Evolutionary conservation across 1,140 invertebrate species (phyloP), one percentile per base, ranked within the genome.

Genomic region (Brachionus calyciflorus): DNA sequence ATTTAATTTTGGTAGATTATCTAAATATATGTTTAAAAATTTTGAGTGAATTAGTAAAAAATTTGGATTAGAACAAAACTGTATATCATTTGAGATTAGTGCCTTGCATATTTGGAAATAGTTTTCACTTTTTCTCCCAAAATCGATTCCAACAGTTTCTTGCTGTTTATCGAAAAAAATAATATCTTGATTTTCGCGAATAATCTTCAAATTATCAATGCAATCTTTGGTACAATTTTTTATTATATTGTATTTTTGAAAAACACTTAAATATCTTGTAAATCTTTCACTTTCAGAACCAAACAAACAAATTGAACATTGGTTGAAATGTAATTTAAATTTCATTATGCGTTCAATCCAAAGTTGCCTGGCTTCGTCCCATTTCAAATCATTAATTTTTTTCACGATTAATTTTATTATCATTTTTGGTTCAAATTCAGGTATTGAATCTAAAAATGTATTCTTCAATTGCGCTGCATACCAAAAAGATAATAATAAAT

Each of bases 41-140:
- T 28, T 55, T 55, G 53, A 55, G 28, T 55, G 53, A 55, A 55
- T 55, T 28, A 55, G 33, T n/a, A 55, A 55, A 55, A 53, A 55
- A 55, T 24, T 28, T 55, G 53, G 53, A 28, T 12, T 55, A 28
- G 28, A 28, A 55, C 33, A 28, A n/a, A 55, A 55, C 53, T 55
- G 28, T 55, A 55, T 55, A n/a, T 55, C 53, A 55, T 28, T 55
- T 55, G 28, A 55, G 33, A 28, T 55, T 55, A 24, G 53, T 28
- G 28, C n/a, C 14, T 55, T 55, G 33, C 53, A 28, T n/a, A 28
- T 55, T 55, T 24, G 33, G 53, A 24, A 55, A 55, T 28, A 12
- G 33, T 24, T 55, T 14, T 28, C 53, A 28, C 53, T 55, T 55
- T 30, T 55, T 55, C 33, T 55, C 24, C n/a, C n/a, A n/a, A n/a